Conservation (phyloP, 2,888 invertebrate genomes). For the Caenorhabditis virilis region DNA sequence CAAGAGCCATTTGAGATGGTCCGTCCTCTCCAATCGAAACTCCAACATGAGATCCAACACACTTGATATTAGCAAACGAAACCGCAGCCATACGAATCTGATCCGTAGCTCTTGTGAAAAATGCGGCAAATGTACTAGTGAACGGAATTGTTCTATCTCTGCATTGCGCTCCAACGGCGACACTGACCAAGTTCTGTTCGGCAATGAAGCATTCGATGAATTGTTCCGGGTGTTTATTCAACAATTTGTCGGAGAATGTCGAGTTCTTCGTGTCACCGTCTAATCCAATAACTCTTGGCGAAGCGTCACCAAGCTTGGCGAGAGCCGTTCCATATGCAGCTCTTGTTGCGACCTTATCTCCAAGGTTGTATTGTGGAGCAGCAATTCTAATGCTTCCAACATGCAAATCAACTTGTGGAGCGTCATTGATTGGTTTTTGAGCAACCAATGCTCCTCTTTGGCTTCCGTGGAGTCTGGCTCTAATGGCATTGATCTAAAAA, state of each 20-base stretch:
- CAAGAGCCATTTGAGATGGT: slow-evolving; percentile 99
- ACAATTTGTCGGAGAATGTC: slow-evolving; percentile 90
- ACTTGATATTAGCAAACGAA: slow-evolving; percentile 94
- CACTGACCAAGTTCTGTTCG: slow-evolving; percentile 81
- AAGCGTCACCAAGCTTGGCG: slow-evolving; percentile 80
- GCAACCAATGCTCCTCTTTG: slow-evolving; percentile 53
- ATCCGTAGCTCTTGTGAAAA: slow-evolving; percentile 93
- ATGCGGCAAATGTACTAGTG: slow-evolving; percentile 95
- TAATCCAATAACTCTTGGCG: slow-evolving; percentile 81
- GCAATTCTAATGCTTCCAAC: slow-evolving; percentile 52
- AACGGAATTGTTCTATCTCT: slow-evolving; percentile 90
- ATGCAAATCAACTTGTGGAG: slow-evolving; percentile 49
- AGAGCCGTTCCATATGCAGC: slow-evolving; percentile 92
- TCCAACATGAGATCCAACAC: slow-evolving; percentile 89
- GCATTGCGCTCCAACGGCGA: slow-evolving; percentile 91
- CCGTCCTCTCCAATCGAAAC: slow-evolving; percentile 81
- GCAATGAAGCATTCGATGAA: slow-evolving; percentile 98
- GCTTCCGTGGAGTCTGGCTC: slow-evolving; percentile 75
- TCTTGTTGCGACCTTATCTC: slow-evolving; percentile 81
- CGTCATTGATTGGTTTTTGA: slow-evolving; percentile 59
- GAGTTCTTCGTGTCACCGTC: slow-evolving; percentile 99
- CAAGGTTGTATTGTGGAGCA: slow-evolving; percentile 81
- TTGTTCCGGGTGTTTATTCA: slow-evolving; percentile 76
- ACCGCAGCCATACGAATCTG: slow-evolving; percentile 99
- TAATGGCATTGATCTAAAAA: slow-evolving; percentile 54